Evolutionary conservation across 2,113 vertebrate species (phyloP), one percentile per base, ranked within the genome.

Genomic region (Maylandia zebra): DNA sequence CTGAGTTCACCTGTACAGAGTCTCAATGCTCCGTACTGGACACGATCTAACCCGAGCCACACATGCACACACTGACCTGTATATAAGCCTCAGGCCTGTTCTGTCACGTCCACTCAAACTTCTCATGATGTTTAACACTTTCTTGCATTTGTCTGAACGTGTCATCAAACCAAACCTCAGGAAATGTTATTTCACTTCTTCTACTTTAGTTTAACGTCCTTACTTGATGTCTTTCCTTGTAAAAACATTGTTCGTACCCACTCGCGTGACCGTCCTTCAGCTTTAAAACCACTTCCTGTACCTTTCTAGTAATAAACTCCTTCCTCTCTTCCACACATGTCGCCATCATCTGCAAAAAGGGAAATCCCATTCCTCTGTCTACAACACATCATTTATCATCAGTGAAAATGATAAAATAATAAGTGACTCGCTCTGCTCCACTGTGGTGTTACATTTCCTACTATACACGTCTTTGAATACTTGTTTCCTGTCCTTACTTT

Each of bases 341-440:
- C 4, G 8, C 50, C 50, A 52, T n/a, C 50, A 10, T 52, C 50
- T 1, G 14, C 45, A 6, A 10, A 53, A 10, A 53, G 52, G 19
- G 19, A 53, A n/a, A 22, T n/a, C 19, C 9, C 52, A n/a, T 53
- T n/a, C 52, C 52, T 53, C 52, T 11, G 24, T 57, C 55, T 57
- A 14, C 0, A 57, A 57, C 55, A 27, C 55, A 57, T 57, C 55
- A 14, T 14, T 57, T 57, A 57, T 57, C 55, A 57, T 27, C 55
- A 57, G 5, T 57, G 24, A 27, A 57, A 57, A 57, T 27, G 24
- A 14, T 57, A 8, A 57, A 57, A 8, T 8, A 57, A 57, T 27
- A 0, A 57, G 55, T 8, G 55, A 3, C 55, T 57, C 7, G 3
- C 55, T 27, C 55, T 14, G 8, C 55, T 57, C 22, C 0, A 13